Conservation (phyloP, 1,140 invertebrate genomes). For the Goniozus legneri region DNA sequence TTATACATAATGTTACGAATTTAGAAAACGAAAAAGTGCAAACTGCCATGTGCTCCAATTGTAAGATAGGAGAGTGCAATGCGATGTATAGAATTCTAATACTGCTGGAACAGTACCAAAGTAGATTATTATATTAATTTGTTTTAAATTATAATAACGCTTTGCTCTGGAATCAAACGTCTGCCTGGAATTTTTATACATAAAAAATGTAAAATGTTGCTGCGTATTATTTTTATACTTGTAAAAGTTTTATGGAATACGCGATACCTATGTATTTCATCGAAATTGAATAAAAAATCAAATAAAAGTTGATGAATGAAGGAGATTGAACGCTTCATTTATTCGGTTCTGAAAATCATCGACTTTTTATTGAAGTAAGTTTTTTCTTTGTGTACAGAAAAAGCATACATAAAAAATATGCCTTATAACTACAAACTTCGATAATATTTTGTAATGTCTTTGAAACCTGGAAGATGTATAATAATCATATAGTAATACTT, state of each 20-base stretch:
- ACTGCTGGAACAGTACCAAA: too few relatives aligned
- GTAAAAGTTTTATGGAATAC: neutral
- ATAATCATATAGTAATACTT: slow-evolving; percentile 52
- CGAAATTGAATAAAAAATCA: too few relatives aligned
- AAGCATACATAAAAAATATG: slow-evolving; percentile 58
- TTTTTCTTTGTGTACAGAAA: slow-evolving; percentile 52
- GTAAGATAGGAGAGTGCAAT: too few relatives aligned
- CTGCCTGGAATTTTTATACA: too few relatives aligned
- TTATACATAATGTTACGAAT: too few relatives aligned
- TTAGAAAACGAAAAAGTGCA: too few relatives aligned
- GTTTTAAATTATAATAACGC: too few relatives aligned
- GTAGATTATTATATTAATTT: too few relatives aligned
- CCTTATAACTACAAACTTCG: slow-evolving; percentile 49
- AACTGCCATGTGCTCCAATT: too few relatives aligned
- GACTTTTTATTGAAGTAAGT: slow-evolving; percentile 40
- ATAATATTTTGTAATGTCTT: slow-evolving; percentile 26
- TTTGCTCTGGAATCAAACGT: too few relatives aligned
- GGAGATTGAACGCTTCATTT: slow-evolving; percentile 1
- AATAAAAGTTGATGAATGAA: neutral
- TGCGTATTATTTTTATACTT: neutral
- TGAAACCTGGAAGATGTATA: slow-evolving; percentile 46
- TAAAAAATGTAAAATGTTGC: too few relatives aligned
- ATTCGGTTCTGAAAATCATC: slow-evolving; percentile 25
- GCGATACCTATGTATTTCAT: neutral
- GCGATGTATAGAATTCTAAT: too few relatives aligned